Base-by-base conservation (phyloP, 2,797 vertebrate species). In the Pseudotriccus pelzelni region DNA sequence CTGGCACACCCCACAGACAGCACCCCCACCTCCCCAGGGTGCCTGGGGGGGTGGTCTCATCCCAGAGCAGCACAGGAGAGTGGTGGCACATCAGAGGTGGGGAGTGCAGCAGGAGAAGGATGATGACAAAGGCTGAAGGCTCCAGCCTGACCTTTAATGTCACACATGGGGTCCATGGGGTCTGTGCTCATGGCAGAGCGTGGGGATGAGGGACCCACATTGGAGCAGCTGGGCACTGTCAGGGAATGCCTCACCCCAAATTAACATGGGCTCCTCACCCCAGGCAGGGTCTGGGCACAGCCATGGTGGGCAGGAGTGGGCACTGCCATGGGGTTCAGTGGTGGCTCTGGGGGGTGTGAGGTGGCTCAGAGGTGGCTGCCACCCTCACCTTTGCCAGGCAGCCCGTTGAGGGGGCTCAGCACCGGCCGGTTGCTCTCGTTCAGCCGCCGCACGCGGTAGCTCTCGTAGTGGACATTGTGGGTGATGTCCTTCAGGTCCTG, bases 401-500 rank as follows among this genome's bases (percentile, higher is more conserved):
- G 90, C 79, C 98, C 97, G 0, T 98, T 98, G 89, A 96, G 94
- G 4, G 98, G 94, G 41, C 95, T 94, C 93, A 97, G 94, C 36
- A 66, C 81, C 4, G 97, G 97, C 89, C 96, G 97, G 95, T 99
- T 99, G 98, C 98, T 99, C 97, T 99, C 98, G 2, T 98, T 99
- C 94, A 99, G 98, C 67, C 99, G 98, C 69, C 89, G 96, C 41
- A 99, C 97, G 0, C 99, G 98, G 91, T 99, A 99, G 22, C 98
- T 98, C 98, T 99, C 99, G 0, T 99, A 99, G 97, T 99, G 99
- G 95, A 99, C 98, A 22, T 98, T 98, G 97, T 99, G 99, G 34
- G 99, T 99, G 94, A 99, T 99, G 81, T 99, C 99, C 97, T 99
- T 99, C 97, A 99, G 98, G 96, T 99, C 99, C 96, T 99, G 99